Evolutionary conservation across 2,797 vertebrate genomes (phyloP).

Genomic region (Chelidonichthys spinosus): DNA sequence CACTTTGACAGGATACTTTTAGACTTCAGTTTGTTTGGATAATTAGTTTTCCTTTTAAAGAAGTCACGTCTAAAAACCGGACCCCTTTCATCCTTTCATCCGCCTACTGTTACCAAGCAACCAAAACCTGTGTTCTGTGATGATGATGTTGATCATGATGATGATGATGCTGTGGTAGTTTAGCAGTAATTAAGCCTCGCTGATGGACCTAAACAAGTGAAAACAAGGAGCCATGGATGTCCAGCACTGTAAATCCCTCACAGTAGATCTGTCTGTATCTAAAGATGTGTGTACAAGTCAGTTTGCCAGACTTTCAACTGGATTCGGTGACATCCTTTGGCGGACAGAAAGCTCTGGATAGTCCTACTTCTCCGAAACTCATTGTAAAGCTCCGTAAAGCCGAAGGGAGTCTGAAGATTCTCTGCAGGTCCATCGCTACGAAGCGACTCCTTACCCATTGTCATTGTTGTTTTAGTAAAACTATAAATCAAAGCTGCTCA

Average conservation of each 20-base stretch:
- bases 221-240: neutral
- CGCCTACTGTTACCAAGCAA: neutral
- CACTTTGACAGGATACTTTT: constrained; percentile 8
- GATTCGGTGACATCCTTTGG: neutral
- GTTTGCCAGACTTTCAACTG: neutral
- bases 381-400: too few relatives aligned
- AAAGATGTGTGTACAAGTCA: neutral
- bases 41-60: neutral
- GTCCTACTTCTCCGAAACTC: neutral
- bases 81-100: neutral
- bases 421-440: too few relatives aligned
- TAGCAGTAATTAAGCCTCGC: neutral
- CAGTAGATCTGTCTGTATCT: neutral
- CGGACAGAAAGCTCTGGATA: neutral
- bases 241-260: neutral
- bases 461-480: neutral
- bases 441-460: neutral
- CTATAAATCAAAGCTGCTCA: neutral
- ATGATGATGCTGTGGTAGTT: neutral
- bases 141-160: neutral
- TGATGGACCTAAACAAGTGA: neutral
- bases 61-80: neutral
- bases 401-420: too few relatives aligned
- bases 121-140: neutral
- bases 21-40: neutral